These are phyloP conservation scores for Noctua pronuba DNA, from an alignment of 2,888 invertebrate genomes.

Conservation along the genomic window DNA sequence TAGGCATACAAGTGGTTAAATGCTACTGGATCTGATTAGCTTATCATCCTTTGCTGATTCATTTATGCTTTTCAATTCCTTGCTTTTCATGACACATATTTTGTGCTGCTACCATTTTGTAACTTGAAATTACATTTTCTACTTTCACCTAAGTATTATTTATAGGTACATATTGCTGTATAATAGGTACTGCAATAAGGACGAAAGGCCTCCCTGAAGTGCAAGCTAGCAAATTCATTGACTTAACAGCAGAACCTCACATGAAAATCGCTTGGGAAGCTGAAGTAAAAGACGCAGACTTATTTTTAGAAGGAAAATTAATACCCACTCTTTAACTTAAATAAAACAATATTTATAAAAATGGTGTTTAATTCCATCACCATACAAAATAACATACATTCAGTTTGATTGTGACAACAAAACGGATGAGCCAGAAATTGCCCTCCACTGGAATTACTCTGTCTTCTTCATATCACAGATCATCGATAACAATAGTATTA, in stretches of 20 bases:
- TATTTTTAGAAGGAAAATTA: slow-evolving; percentile 80
- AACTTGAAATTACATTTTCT: not conserved
- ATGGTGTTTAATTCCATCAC: slow-evolving; percentile 77
- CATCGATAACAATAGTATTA: slow-evolving; percentile 37
- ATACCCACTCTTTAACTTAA: slow-evolving; percentile 64
- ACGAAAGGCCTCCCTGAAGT: slow-evolving; percentile 85
- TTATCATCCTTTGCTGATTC: not conserved
- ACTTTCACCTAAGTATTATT: slow-evolving; percentile 39
- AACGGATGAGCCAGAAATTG: slow-evolving; percentile 52
- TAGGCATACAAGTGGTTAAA: too few species aligned
- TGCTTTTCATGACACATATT: not conserved
- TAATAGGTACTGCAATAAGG: slow-evolving; percentile 83
- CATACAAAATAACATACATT: slow-evolving; percentile 70
- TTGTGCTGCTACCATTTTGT: not conserved
- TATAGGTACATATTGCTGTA: slow-evolving; percentile 86
- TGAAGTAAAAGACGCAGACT: slow-evolving; percentile 84
- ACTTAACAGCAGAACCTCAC: slow-evolving; percentile 78
- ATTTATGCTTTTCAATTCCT: not conserved
- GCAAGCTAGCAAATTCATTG: slow-evolving; percentile 84
- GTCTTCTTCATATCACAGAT: slow-evolving; percentile 64
- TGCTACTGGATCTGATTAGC: not conserved
- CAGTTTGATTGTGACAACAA: slow-evolving; percentile 68
- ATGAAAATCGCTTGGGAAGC: slow-evolving; percentile 83
- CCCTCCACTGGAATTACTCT: slow-evolving; percentile 35
- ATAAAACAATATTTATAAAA: slow-evolving; percentile 68